Base-by-base conservation (phyloP, 2,888 invertebrate genomes). In the Bombylius major region DNA sequence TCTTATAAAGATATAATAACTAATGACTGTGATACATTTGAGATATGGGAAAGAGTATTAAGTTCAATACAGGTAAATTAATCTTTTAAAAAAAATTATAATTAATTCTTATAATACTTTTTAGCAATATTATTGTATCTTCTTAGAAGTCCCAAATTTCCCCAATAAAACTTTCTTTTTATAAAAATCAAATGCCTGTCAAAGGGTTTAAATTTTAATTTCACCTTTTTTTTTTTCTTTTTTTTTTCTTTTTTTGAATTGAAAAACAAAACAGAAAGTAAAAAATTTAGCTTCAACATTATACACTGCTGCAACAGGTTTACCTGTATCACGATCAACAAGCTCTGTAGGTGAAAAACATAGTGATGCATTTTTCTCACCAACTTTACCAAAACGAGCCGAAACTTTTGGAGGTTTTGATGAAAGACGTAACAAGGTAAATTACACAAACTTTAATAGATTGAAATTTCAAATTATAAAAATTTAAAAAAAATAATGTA, bases 361-460 rank as follows among this genome's bases (percentile, higher is more conserved):
- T 65, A 92, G 90, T 66, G 83, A 85, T 34, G 82, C 87, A 0
- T 94, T 89, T 71, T 83, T 88, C 60, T 88, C 90, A 36, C 89
- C 92, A 14, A 86, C 88, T 45, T 75, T 96, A 59, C 95, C 96
- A 23, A 87, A 93, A 65, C 80, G 96, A 39, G 96, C 96, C 0
- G 96, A 96, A 76, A 96, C 96, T 5, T 97, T 96, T 75, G 94
- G 94, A 3, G 96, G 96, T 9, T 96, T 96, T 69, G 96, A 96
- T 75, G 80, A 80, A 65, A 72, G 71, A 59, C 67, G 74, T 13
- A 69, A 64, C 53, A 75, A 72, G 74, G 66, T 65, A 55, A 52
- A 23, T 23, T 1, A 23, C 3, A 23, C 3, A 23, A 23, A 23
- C 55, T 33, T 49, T 54, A 49, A 49, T 39, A 45, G 39, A n/a